These are phyloP conservation scores for Helleia helle DNA, from an alignment of 2,888 invertebrate genomes.

Conservation along the genomic window DNA sequence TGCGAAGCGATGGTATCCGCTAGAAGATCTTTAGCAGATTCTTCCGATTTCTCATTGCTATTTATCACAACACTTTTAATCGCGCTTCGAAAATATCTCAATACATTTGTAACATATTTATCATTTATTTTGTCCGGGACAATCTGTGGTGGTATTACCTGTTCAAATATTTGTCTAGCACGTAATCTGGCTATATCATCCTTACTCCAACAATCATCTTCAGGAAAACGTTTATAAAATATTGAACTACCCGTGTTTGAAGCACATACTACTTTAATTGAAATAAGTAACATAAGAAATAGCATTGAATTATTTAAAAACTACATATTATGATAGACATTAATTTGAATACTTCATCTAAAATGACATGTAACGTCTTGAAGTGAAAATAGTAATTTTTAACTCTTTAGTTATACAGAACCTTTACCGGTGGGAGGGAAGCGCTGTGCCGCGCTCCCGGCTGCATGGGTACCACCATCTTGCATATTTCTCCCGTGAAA, in stretches of 20 bases:
- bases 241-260: constrained; percentile 46
- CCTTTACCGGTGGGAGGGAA: no score
- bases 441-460: no score
- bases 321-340: background rate
- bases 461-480: no score
- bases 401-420: no score
- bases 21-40: constrained; percentile 18
- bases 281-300: constrained; percentile 37
- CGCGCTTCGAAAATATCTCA: constrained; percentile 41
- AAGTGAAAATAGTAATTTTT: no score
- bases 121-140: constrained; percentile 40
- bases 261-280: constrained; percentile 28
- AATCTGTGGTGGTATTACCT: constrained; percentile 34
- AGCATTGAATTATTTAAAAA: constrained; percentile 39
- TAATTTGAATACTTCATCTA: background rate
- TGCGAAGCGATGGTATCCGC: constrained; percentile 54
- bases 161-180: constrained; percentile 47
- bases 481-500: no score
- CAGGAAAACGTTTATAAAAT: constrained; percentile 34
- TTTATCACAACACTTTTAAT: constrained; percentile 19
- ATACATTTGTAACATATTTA: constrained; percentile 36
- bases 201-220: constrained; percentile 44
- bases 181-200: constrained; percentile 46
- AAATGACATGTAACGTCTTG: background rate
- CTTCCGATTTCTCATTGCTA: background rate